A percentile compares a stretch with the other conserved stretches of the same genome.
Evolutionary conservation across 2,113 vertebrate species (phyloP).

Genomic region (Procavia capensis): DNA sequence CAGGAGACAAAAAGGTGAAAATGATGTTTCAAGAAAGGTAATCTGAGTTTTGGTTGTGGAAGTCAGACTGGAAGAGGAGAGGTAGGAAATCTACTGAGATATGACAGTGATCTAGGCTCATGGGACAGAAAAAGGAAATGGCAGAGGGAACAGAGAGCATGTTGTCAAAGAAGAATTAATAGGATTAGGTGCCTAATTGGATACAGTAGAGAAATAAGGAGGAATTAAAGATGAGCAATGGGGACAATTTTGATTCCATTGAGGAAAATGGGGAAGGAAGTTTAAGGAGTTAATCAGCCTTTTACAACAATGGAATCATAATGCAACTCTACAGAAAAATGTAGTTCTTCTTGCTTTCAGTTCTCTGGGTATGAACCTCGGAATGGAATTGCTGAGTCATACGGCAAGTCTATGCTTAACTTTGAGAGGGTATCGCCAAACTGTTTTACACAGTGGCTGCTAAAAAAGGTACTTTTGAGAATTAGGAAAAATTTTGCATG

Average conservation of each 20-base stretch:
- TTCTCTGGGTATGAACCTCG: not conserved
- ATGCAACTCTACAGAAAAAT: conserved; percentile 22
- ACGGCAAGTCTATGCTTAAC: not conserved
- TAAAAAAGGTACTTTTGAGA: conserved; percentile 44
- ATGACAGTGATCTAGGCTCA: conserved; percentile 35
- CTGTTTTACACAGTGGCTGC: not conserved
- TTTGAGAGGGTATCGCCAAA: not conserved
- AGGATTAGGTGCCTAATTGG: conserved; percentile 62
- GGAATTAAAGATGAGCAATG: conserved; percentile 50
- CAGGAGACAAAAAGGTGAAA: conserved; percentile 7
- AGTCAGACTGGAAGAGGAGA: conserved; percentile 41
- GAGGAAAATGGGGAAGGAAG: conserved; percentile 25
- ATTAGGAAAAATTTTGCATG: not conserved
- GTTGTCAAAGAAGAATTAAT: conserved; percentile 58
- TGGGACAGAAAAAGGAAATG: conserved; percentile 53
- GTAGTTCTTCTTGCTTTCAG: not conserved
- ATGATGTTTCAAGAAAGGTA: not conserved
- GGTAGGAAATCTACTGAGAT: conserved; percentile 46
- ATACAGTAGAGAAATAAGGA: conserved; percentile 52
- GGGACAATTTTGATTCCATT: conserved; percentile 42
- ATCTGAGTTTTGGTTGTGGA: conserved; percentile 38
- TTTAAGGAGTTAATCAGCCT: conserved; percentile 40
- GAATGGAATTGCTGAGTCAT: not conserved
- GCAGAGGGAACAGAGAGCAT: conserved; percentile 45
- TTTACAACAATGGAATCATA: conserved; percentile 24